These are phyloP conservation scores for Epicauta chinensis DNA, from an alignment of 1,140 invertebrate species.

Conservation along the genomic window DNA sequence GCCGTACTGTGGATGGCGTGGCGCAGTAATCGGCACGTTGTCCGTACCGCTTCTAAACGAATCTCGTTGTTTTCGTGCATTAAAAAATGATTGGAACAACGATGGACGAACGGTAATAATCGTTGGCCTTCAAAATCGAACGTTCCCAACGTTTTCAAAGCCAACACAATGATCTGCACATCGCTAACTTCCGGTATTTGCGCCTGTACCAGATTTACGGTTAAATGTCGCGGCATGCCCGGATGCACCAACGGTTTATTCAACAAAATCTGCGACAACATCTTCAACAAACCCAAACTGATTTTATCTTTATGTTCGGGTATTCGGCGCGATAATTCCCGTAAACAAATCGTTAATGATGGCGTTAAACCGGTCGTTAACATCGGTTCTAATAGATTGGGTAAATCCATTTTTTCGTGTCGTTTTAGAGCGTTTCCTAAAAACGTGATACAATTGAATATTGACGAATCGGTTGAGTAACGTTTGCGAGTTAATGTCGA, in stretches of 20 bases:
- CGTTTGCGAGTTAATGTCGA: conserved; percentile 61
- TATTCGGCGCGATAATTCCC: conserved; percentile 83
- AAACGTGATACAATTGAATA: conserved; percentile 93
- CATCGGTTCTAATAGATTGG: conserved; percentile 85
- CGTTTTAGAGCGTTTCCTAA: conserved; percentile 78
- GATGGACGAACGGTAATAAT: conserved; percentile 83
- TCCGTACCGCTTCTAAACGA: conserved; percentile 88
- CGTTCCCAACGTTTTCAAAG: conserved; percentile 86
- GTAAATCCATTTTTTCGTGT: conserved; percentile 63
- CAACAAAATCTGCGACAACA: conserved; percentile 83
- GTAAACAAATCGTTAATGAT: conserved; percentile 81
- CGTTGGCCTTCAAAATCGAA: conserved; percentile 97
- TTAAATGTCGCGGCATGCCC: conserved; percentile 57
- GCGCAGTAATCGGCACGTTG: conserved; percentile 81
- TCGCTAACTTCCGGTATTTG: conserved; percentile 55
- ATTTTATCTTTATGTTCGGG: conserved; percentile 84
- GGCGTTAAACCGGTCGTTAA: conserved; percentile 85
- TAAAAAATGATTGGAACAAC: conserved; percentile 91
- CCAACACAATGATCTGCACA: conserved; percentile 79
- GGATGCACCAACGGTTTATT: conserved; percentile 77
- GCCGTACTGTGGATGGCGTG: conserved; percentile 64
- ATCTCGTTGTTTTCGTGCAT: conserved; percentile 84
- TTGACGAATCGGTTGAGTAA: conserved; percentile 72
- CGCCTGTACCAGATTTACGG: conserved; percentile 41
- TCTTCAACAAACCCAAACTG: conserved; percentile 84